Evolutionary conservation across 2,113 vertebrate species (phyloP), one percentile per base, ranked within the genome.

Genomic region (Phalacrocorax pelagicus): DNA sequence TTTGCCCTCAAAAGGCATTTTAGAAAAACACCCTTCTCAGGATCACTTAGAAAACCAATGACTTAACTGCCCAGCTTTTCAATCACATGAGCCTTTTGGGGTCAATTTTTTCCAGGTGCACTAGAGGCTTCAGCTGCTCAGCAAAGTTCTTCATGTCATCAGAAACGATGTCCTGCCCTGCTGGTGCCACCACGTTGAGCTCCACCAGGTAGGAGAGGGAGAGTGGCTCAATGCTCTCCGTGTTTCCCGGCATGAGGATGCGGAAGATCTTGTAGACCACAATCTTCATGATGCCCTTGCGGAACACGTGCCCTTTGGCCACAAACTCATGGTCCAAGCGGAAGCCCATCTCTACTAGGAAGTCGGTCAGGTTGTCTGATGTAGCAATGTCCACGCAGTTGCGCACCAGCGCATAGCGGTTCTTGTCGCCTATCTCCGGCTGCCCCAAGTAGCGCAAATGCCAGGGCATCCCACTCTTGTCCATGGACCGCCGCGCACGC

Each of bases 311-410:
- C 5, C 99, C 99, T 38, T 98, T 99, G 82, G 99, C 98, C 24
- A 99, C 98, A 80, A 99, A 99, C 95, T 99, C 99, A 7, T 99
- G 99, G 98, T 99, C 99, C 99, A 99, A 99, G 83, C 99, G 99
- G 97, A 99, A 99, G 30, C 99, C 99, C 99, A 99, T 99, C 96
- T 99, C 99, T 77, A 99, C 98, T 49, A 99, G 98, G 78, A 99
- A 99, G 54, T 99, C 99, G 0, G 99, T 99, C 87, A 99, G 97
- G 97, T 98, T 99, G 92, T 99, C 99, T 0, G 99, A 99, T 0
- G 99, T 99, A 5, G 99, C 98, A 46, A 99, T 99, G 67, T 99
- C 99, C 18, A 99, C 99, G 2, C 99, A 99, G 97, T 99, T 99
- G 36, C 99, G 98, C 26, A 99, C 99, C 81, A 99, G 95, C 0